phyloP scores from a whole-genome alignment of 1,140 invertebrate species.

The Conus ventricosus region DNA sequence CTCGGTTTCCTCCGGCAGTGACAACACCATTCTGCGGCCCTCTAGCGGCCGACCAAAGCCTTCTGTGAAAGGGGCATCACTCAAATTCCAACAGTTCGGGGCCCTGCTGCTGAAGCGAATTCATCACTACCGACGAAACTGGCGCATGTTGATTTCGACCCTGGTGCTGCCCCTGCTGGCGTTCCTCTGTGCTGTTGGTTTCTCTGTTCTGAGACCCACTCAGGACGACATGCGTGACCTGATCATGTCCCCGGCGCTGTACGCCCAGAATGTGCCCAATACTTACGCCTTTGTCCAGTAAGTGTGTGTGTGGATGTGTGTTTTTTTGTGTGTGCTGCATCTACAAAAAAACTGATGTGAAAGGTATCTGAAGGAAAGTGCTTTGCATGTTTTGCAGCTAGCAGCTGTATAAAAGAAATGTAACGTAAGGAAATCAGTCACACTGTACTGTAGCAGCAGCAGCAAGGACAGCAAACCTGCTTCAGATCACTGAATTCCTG shows the following conservation, averaged over 20 bases:
- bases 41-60: neutral
- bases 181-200: constrained; percentile 61
- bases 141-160: constrained; percentile 61
- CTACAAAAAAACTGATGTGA: too few species aligned
- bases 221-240: constrained; percentile 54
- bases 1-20: constrained; percentile 11
- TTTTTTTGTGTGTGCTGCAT: too few species aligned
- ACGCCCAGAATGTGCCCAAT: constrained; percentile 67
- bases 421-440: too few species aligned
- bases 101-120: constrained; percentile 69
- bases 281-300: constrained; percentile 63
- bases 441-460: too few species aligned
- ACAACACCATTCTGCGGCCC: constrained; percentile 13
- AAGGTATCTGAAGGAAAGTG: too few species aligned
- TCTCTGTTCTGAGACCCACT: constrained; percentile 58
- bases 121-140: constrained; percentile 69
- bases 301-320: constrained; percentile 31
- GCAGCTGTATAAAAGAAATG: too few species aligned
- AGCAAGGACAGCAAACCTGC: too few species aligned
- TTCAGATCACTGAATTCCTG: too few species aligned
- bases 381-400: too few species aligned
- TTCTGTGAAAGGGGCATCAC: constrained; percentile 30
- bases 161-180: constrained; percentile 66
- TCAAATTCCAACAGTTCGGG: constrained; percentile 57
- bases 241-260: constrained; percentile 67